Evolutionary conservation across 92 coral and sea anemone genomes (phyloP), one percentile per base, ranked within the genome.

Genomic region (Palythoa caribaeorum): DNA sequence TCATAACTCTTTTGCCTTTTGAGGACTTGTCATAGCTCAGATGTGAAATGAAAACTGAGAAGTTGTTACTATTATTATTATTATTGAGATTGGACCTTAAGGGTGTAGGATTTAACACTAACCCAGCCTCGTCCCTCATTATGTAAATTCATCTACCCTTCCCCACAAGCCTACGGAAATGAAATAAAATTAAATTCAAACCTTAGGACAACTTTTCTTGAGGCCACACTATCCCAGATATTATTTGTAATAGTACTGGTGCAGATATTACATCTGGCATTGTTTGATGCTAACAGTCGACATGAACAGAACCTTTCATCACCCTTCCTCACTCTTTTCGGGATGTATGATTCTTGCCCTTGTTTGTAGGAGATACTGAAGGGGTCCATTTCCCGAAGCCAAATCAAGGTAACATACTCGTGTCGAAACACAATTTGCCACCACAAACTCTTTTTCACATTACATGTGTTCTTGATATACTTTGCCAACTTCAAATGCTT

Each of bases 361-460:
- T 53, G 76, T 28, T 48, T 50, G 80, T 76, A 76, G 63, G 80
- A 50, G 54, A 66, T 50, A 66, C 76, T 83, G 75, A 15, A 17
- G 60, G 87, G 87, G 28, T 83, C 87, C 59, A 65, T 83, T 83
- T 83, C 76, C 54, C 76, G 15, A 50, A 83, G 57, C 76, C 76
- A 83, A 65, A 83, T 63, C 87, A 83, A 16, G 38, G 62, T 65
- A 16, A 83, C 78, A 69, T 28, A 54, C 51, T 72, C 76, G 65
- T 94, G 94, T 44, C 94, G 50, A 51, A 93, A 91, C n/a, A 91
- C 92, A 71, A 73, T 86, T 91, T 87, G 84, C 94, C 96, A 93
- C 84, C 92, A 83, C 36, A 57, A 77, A 54, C 59, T 78, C 47
- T 40, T 40, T 40, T 40, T 40, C 59, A 70, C 87, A 91, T 88